These are phyloP conservation scores for Asteroscopus sphinx DNA, from an alignment of 2,888 invertebrate genomes.

Conservation along the genomic window DNA sequence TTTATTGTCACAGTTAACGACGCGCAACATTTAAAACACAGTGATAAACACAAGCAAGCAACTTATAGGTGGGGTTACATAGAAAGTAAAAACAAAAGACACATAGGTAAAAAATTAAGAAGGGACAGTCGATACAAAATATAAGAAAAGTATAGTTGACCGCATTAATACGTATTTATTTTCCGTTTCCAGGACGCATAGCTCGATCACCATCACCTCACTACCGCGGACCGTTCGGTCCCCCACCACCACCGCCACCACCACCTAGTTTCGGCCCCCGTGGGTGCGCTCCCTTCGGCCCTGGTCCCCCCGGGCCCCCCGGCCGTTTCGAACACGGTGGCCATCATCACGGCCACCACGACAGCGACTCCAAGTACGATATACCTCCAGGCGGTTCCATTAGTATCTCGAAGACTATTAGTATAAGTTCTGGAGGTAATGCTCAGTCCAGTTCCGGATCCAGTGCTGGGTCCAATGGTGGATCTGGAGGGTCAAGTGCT, in stretches of 20 bases:
- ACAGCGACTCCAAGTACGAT: slow-evolving; percentile 18
- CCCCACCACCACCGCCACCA: slow-evolving; percentile 16
- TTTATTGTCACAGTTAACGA: too few species aligned
- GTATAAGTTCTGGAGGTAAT: slow-evolving; percentile 61
- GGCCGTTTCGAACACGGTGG: neutral
- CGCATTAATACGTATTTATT: too few species aligned
- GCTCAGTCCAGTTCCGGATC: slow-evolving; percentile 40
- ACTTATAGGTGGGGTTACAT: too few species aligned
- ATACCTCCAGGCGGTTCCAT: slow-evolving; percentile 52
- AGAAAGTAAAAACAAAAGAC: too few species aligned
- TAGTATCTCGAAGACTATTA: slow-evolving; percentile 71
- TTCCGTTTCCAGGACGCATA: slow-evolving; percentile 33
- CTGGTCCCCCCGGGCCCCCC: neutral
- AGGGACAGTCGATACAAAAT: too few species aligned
- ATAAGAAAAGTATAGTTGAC: too few species aligned
- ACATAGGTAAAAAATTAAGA: too few species aligned
- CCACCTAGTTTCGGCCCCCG: slow-evolving; percentile 19
- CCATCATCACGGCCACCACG: slow-evolving; percentile 6
- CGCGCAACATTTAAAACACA: too few species aligned
- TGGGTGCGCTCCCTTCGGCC: slow-evolving; percentile 3
- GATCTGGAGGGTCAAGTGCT: too few species aligned
- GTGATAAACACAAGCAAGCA: too few species aligned
- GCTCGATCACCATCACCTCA: slow-evolving; percentile 51
- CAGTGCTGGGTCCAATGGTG: slow-evolving; percentile 2
- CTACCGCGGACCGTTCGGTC: slow-evolving; percentile 8